Evolutionary conservation across 2,113 vertebrate genomes (phyloP), one percentile per base, ranked within the genome.

Genomic region (Actinemys pallida): DNA sequence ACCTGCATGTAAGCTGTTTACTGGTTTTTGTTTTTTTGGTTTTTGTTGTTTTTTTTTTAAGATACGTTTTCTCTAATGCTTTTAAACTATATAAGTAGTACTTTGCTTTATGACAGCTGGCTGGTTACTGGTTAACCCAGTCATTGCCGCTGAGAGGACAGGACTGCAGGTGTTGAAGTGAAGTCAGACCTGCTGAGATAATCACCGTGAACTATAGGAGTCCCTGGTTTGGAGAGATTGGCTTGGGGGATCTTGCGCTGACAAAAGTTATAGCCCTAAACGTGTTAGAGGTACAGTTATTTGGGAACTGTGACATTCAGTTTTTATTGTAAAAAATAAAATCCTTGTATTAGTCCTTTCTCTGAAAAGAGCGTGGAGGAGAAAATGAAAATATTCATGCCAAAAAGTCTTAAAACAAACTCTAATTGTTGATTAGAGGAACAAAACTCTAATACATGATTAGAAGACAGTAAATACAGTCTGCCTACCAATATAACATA

Each of bases 391-490:
- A 83, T 83, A 83, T 88, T 14, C 31, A 53, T 72, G 22, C 50
- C 62, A 83, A 42, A 45, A 9, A 76, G 10, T 45, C 72, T 76
- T 25, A 42, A 76, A 72, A 20, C n/a, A 88, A 54, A 54, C 53
- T 54, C 53, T 54, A 22, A 54, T 54, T 22, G 53, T 54, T 22
- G 20, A 54, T 53, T 54, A 54, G 53, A 88, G 87, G 52, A 50
- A 78, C 87, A 35, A 62, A 94, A 96, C 84, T 83, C 56, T 78
- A 81, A n/a, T 92, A 92, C 84, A 82, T 72, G 89, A 80, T 75
- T 85, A 50, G 35, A 22, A 89, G 45, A 86, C 78, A 95, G 95
- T 89, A 89, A 92, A 81, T 88, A 80, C 59, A 84, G 93, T 94
- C 56, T 94, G 49, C 45, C 69, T 84, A 42, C 56, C 86, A 95